Conservation (phyloP, 2,888 invertebrate species). For the Parnassius apollo region DNA sequence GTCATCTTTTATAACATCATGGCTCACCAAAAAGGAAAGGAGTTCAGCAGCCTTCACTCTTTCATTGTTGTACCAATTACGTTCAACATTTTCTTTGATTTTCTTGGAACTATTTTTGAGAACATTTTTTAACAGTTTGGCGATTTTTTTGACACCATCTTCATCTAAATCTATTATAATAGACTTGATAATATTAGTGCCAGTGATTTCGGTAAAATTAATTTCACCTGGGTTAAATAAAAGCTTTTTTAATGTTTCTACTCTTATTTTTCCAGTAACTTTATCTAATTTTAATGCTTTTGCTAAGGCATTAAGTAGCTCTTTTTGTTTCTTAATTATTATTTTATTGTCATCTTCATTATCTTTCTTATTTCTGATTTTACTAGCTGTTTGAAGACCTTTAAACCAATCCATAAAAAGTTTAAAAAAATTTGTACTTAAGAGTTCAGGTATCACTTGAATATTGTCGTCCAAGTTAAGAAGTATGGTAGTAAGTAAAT, state of each 20-base stretch:
- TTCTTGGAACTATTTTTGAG: slow-evolving; percentile 79
- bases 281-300: slow-evolving; percentile 72
- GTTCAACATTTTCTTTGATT: slow-evolving; percentile 69
- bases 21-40: slow-evolving; percentile 74
- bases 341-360: slow-evolving; percentile 73
- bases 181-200: slow-evolving; percentile 83
- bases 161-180: slow-evolving; percentile 82
- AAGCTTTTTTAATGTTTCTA: slow-evolving; percentile 83
- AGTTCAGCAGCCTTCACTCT: slow-evolving; percentile 83
- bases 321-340: slow-evolving; percentile 80
- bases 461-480: slow-evolving; percentile 68
- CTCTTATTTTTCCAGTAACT: slow-evolving; percentile 73
- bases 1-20: slow-evolving; percentile 77
- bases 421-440: slow-evolving; percentile 84
- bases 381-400: slow-evolving; percentile 78
- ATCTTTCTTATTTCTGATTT: slow-evolving; percentile 76
- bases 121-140: slow-evolving; percentile 82
- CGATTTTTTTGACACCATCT: slow-evolving; percentile 83
- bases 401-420: slow-evolving; percentile 84
- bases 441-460: slow-evolving; percentile 75
- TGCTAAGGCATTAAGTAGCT: slow-evolving; percentile 73
- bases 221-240: slow-evolving; percentile 86
- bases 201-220: slow-evolving; percentile 87
- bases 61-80: slow-evolving; percentile 85
- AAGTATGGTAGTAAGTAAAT: slow-evolving; percentile 81